Conservation (phyloP, 64 coral and sea anemone species). For the Trachythela sp. region DNA sequence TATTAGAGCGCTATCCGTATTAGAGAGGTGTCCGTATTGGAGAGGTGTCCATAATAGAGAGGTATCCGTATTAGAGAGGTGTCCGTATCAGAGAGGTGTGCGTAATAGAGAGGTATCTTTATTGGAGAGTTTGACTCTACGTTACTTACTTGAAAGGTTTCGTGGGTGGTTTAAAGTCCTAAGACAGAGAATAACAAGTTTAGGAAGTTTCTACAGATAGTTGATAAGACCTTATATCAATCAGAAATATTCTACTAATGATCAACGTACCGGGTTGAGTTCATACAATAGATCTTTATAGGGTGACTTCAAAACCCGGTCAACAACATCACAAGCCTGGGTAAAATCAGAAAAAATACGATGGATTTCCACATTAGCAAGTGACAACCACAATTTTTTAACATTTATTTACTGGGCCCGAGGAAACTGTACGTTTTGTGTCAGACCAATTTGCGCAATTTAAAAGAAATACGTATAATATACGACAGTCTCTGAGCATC, state of each 20-base stretch:
- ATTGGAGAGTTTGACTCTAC: not conserved
- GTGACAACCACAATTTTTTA: too few species aligned
- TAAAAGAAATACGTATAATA: too few species aligned
- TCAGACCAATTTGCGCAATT: too few species aligned
- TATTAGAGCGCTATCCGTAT: too few species aligned
- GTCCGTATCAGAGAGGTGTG: too few species aligned
- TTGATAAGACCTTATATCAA: not conserved
- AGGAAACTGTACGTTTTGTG: too few species aligned
- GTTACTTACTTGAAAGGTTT: conserved; percentile 77
- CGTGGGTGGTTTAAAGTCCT: conserved; percentile 88
- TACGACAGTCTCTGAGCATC: too few species aligned
- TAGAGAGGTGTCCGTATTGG: too few species aligned
- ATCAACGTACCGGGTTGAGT: conserved; percentile 76
- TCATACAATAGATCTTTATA: conserved; percentile 65
- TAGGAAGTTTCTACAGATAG: not conserved
- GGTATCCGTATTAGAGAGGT: too few species aligned
- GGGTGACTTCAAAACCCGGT: conserved; percentile 80
- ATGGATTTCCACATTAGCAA: not conserved
- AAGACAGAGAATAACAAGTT: not conserved
- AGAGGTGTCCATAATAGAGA: too few species aligned
- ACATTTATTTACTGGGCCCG: too few species aligned
- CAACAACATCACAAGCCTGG: conserved; percentile 90
- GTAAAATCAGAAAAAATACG: not conserved
- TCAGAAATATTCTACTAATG: too few species aligned
- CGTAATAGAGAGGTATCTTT: not conserved